A percentile compares a stretch with the other conserved stretches of the same genome.
Evolutionary conservation across 53 echinoderm and acorn worm genomes (phyloP).

Genomic region (Stichopus horrens): DNA sequence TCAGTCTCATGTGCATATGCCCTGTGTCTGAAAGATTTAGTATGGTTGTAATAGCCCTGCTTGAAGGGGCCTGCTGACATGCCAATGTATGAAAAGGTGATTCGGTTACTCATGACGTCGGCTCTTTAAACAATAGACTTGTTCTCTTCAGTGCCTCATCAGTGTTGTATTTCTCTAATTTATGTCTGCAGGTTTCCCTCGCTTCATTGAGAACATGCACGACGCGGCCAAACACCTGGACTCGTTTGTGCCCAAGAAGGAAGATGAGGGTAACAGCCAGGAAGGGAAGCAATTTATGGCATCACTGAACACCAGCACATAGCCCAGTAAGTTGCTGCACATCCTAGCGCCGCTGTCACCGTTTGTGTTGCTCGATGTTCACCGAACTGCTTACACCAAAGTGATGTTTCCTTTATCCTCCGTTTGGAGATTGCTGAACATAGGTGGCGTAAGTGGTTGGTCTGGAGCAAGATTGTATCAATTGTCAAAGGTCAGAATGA

Average conservation of each 20-base stretch:
- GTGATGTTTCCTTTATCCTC: neutral
- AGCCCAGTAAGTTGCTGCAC: neutral
- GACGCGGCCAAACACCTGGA: constrained; percentile 70
- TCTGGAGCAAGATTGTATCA: too few species aligned
- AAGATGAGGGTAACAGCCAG: constrained; percentile 5
- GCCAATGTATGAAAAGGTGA: too few species aligned
- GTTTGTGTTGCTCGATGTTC: neutral
- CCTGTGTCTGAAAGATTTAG: too few species aligned
- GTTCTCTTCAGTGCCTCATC: too few species aligned
- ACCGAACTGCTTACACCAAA: neutral
- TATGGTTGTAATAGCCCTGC: too few species aligned
- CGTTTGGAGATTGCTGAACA: too few species aligned
- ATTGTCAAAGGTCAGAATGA: too few species aligned
- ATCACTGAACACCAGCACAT: constrained; percentile 16
- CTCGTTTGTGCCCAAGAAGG: constrained; percentile 1
- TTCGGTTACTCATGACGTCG: too few species aligned
- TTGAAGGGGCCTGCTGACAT: too few species aligned
- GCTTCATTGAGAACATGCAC: constrained; percentile 78
- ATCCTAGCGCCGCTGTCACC: neutral
- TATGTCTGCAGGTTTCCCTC: constrained; percentile 65
- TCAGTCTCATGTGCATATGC: too few species aligned
- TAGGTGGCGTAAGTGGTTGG: too few species aligned
- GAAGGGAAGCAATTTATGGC: constrained; percentile 47
- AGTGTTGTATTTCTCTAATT: neutral
- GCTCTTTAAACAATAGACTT: too few species aligned